Conservation (phyloP, 2,888 invertebrate genomes). For the Calliopum simillimum region DNA sequence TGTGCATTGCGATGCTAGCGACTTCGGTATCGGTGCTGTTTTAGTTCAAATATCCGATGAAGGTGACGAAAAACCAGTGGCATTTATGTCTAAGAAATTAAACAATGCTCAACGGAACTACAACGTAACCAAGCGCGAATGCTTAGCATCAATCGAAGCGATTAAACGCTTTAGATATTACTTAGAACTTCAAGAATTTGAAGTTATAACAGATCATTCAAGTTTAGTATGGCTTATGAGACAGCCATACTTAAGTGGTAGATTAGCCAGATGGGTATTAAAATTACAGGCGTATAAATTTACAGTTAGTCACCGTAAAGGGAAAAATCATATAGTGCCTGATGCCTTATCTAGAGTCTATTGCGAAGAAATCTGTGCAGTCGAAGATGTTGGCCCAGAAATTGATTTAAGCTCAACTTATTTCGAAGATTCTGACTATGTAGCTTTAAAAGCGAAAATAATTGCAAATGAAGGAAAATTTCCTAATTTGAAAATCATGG, state of each 20-base stretch:
- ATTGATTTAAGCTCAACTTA: slow-evolving; percentile 1
- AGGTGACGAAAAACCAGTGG: slow-evolving; percentile 12
- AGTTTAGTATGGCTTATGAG: slow-evolving; percentile 45
- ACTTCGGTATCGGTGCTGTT: slow-evolving; percentile 17
- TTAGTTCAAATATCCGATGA: slow-evolving; percentile 22
- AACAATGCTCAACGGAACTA: slow-evolving; percentile 23
- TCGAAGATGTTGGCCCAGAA: slow-evolving; percentile 3
- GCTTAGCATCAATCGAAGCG: no score
- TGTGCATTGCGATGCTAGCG: slow-evolving; percentile 37
- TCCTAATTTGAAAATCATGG: neutral
- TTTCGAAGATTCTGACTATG: neutral
- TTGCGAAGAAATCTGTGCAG: neutral
- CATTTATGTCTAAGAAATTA: no score
- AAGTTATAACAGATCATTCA: slow-evolving; percentile 12
- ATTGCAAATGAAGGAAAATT: neutral
- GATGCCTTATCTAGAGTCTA: slow-evolving; percentile 46
- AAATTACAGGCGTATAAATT: no score
- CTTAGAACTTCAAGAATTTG: slow-evolving; percentile 27
- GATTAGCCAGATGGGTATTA: slow-evolving; percentile 47
- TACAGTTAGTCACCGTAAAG: slow-evolving; percentile 45
- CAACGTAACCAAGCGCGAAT: no score
- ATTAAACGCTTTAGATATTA: slow-evolving; percentile 33
- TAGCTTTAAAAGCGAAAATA: neutral
- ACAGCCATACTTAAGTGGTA: slow-evolving; percentile 47
- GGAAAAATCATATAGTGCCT: slow-evolving; percentile 43